A percentile compares a stretch with the other conserved stretches of the same genome.
Conservation (phyloP, 2,888 invertebrate genomes). For the Thereva nobilitata region DNA sequence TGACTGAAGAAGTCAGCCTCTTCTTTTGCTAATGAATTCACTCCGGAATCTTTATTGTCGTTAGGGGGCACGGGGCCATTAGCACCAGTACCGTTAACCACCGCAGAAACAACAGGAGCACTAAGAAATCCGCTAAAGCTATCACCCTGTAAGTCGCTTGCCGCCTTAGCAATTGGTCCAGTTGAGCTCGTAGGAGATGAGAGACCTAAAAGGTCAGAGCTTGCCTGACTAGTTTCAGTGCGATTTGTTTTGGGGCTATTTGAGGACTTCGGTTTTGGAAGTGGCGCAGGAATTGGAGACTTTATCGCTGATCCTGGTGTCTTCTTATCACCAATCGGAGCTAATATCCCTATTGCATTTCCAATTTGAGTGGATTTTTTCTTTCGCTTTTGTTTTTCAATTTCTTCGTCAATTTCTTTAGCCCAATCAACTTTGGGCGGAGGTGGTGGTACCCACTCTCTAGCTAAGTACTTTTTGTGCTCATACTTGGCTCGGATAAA, state of each 20-base stretch:
- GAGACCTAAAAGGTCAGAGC: slow-evolving; percentile 55
- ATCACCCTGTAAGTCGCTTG: slow-evolving; percentile 60
- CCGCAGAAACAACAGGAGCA: slow-evolving; percentile 49
- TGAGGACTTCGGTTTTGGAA: slow-evolving; percentile 58
- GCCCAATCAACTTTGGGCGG: slow-evolving; percentile 85
- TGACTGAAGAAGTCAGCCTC: slow-evolving; percentile 89
- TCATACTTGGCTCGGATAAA: slow-evolving; percentile 99
- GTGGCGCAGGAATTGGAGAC: slow-evolving; percentile 52
- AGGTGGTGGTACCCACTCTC: slow-evolving; percentile 91
- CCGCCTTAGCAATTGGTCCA: slow-evolving; percentile 52
- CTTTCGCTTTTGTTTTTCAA: slow-evolving; percentile 79
- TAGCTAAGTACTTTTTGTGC: slow-evolving; percentile 97
- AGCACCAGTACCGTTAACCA: slow-evolving; percentile 44
- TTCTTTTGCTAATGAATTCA: slow-evolving; percentile 67
- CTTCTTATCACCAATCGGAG: slow-evolving; percentile 43
- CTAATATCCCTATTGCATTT: slow-evolving; percentile 47
- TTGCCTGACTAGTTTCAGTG: slow-evolving; percentile 47
- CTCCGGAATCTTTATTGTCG: slow-evolving; percentile 50
- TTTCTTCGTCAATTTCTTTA: slow-evolving; percentile 85
- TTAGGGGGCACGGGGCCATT: not conserved
- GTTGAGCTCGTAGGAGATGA: slow-evolving; percentile 60
- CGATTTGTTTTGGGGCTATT: slow-evolving; percentile 63
- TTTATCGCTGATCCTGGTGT: slow-evolving; percentile 41
- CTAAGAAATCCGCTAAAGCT: slow-evolving; percentile 55
- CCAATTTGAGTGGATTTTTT: slow-evolving; percentile 70